Evolutionary conservation across 2,888 invertebrate species (phyloP).

Genomic region (Euspilapteryx auroguttella): DNA sequence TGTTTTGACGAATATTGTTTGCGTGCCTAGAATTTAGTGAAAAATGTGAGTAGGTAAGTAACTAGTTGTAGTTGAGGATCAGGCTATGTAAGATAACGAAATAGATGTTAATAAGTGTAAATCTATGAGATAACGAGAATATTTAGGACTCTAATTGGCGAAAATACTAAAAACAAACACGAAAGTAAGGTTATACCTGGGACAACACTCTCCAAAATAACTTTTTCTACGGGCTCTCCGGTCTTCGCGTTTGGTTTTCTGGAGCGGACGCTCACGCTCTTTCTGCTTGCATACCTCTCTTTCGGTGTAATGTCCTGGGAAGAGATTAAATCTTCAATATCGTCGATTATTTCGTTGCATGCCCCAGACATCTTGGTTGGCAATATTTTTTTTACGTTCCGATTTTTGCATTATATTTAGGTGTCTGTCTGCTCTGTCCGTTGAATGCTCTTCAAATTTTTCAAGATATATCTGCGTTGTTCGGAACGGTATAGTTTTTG

Average conservation of each 20-base stretch:
- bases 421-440: too few species aligned
- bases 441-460: too few species aligned
- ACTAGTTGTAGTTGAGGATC: too few species aligned
- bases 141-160: too few species aligned
- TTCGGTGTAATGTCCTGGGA: conserved; percentile 80
- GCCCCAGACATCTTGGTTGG: conserved; percentile 57
- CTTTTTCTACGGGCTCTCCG: conserved; percentile 35
- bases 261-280: conserved; percentile 68
- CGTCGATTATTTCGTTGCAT: conserved; percentile 73
- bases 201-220: conserved; percentile 60
- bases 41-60: too few species aligned
- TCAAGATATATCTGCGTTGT: too few species aligned
- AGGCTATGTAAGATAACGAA: too few species aligned
- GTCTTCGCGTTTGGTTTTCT: conserved; percentile 41
- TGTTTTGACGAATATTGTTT: conserved; percentile 85
- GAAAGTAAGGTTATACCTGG: conserved; percentile 51
- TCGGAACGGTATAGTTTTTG: too few species aligned
- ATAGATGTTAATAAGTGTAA: not conserved
- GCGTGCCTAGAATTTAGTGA: conserved; percentile 62
- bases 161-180: conserved; percentile 1
- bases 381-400: too few species aligned
- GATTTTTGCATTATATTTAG: too few species aligned
- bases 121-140: too few species aligned
- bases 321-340: conserved; percentile 84
- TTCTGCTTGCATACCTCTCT: conserved; percentile 72